Base-by-base conservation (phyloP, 2,113 vertebrate species). In the Oryzias woworae region DNA sequence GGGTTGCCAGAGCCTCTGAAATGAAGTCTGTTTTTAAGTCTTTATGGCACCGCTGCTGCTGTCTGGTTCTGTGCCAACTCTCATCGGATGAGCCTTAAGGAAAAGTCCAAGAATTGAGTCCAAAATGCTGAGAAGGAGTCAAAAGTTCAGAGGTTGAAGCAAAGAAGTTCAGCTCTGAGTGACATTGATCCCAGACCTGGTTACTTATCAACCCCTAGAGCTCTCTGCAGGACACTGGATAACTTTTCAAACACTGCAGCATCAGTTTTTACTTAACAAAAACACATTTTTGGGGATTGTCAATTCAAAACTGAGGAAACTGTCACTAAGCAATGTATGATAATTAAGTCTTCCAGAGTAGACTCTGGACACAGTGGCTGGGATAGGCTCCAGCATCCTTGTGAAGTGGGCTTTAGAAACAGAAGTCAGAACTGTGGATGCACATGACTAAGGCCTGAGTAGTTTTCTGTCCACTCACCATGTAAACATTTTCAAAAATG, bases 61-160 rank as follows among this genome's bases (percentile, higher is more conserved):
- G 70, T 42, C 69, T 84, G 81, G 66, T 71, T 64, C 45, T 24
- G 45, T 71, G 78, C 83, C 83, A 83, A 78, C 71, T 80, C 67
- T 79, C 77, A 73, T 47, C 60, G 63, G 60, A 46, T 69, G 49
- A 59, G 71, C 43, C 75, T 63, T 75, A 73, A 73, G 70, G 62
- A 82, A 75, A 80, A 75, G 80, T 83, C 70, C 67, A 70, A 66
- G 18, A 23, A 68, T 10, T 2, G 36, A 36, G 36, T 62, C 66
- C 75, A 26, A 76, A 48, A 66, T 50, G 57, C 68, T 44, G 42
- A 56, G 64, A 61, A 52, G 69, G 63, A 74, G 22, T 69, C 58
- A 70, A 55, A 62, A 66, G 61, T 75, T 80, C 68, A 77, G 24
- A 59, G 72, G 60, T 43, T 56, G 54, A 55, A 47, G 66, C 51